Conservation (phyloP, 1,140 invertebrate genomes). For the Metopolophium dirhodum region DNA sequence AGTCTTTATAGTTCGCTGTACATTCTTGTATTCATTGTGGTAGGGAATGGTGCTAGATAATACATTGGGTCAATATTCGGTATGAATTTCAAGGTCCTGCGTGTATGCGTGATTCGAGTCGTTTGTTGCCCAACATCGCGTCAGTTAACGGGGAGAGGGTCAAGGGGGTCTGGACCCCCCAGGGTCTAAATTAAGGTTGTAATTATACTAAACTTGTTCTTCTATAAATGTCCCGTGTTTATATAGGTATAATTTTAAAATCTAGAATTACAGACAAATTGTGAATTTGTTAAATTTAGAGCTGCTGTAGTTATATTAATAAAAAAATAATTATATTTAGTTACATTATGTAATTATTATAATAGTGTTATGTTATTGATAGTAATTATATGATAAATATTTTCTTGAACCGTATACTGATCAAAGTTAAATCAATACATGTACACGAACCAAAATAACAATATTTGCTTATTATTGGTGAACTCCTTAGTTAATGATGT, state of each 20-base stretch:
- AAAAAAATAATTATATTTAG: background rate
- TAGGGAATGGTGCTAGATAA: slow-evolving; percentile 30
- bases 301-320: background rate
- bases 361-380: background rate
- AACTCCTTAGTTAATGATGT: background rate
- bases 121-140: background rate
- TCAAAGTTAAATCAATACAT: background rate
- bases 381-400: background rate
- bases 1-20: slow-evolving; percentile 14
- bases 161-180: background rate
- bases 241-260: background rate
- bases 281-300: background rate
- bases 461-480: background rate
- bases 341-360: background rate
- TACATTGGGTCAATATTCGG: slow-evolving; percentile 41
- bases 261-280: background rate
- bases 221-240: background rate
- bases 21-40: background rate
- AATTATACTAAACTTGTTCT: background rate
- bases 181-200: background rate
- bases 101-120: background rate
- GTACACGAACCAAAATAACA: background rate
- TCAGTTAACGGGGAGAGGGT: background rate
- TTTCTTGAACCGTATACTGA: background rate
- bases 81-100: slow-evolving; percentile 44